Evolutionary conservation across 2,113 vertebrate genomes (phyloP).

Genomic region (Caranx ignobilis): DNA sequence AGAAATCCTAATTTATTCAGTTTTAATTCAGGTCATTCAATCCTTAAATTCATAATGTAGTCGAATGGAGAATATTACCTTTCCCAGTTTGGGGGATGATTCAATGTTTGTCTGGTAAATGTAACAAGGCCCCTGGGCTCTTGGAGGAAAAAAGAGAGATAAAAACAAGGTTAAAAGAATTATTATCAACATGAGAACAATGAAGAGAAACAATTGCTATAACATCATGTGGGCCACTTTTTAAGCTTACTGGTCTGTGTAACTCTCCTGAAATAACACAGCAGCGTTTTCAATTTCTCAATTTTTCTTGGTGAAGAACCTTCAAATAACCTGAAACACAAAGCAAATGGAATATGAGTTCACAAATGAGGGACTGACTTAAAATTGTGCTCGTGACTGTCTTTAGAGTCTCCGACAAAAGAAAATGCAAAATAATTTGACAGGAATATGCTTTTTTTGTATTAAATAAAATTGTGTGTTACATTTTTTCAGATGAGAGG

Average conservation of each 20-base stretch:
- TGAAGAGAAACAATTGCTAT: background rate
- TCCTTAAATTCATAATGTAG: background rate
- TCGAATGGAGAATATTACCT: conserved; percentile 83
- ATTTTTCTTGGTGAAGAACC: conserved; percentile 90
- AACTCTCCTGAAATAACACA: conserved; percentile 97
- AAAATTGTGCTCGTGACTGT: background rate
- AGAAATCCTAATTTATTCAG: background rate
- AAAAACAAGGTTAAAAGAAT: conserved; percentile 3
- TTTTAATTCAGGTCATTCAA: background rate
- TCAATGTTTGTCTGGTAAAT: conserved; percentile 92
- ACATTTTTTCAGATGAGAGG: conserved; percentile 12
- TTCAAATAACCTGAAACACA: conserved; percentile 93
- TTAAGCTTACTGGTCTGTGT: conserved; percentile 91
- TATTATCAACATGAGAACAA: background rate
- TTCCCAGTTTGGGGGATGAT: conserved; percentile 93
- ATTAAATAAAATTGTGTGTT: background rate
- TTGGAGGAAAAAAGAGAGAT: conserved; percentile 62
- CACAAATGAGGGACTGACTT: background rate
- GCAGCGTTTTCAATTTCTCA: conserved; percentile 96
- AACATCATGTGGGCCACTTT: background rate
- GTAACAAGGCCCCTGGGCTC: conserved; percentile 95
- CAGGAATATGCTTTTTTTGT: background rate
- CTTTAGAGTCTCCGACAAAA: background rate
- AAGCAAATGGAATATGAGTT: background rate
- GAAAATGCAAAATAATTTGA: background rate